A percentile compares a stretch with the other conserved stretches of the same genome.
phyloP scores from a whole-genome alignment of 2,113 vertebrate species.

The Abramis brama region DNA sequence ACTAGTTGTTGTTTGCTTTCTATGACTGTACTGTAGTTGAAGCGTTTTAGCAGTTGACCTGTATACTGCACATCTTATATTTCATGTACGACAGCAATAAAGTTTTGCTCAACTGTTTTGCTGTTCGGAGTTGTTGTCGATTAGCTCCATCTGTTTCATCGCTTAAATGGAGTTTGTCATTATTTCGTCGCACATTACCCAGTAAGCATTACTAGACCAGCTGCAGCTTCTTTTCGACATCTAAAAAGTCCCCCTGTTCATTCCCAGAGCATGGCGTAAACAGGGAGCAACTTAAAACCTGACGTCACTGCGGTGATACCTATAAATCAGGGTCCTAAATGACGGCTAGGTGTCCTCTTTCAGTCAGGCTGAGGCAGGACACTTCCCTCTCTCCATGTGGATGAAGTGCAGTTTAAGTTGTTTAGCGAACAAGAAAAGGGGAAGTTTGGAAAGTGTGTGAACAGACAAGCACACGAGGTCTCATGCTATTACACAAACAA shows the following conservation, averaged over 20 bases:
- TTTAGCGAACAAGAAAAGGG: not conserved
- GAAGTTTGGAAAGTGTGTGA: constrained; percentile 42
- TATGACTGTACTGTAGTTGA: not conserved
- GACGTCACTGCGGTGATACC: constrained; percentile 43
- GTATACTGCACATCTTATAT: not conserved
- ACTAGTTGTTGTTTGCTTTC: constrained; percentile 22
- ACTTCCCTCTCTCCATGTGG: not conserved
- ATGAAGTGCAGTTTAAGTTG: constrained; percentile 18
- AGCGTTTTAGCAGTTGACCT: not conserved
- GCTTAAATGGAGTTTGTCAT: not conserved
- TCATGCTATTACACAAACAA: not conserved
- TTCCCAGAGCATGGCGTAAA: constrained; percentile 46
- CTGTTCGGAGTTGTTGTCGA: not conserved
- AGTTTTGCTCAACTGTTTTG: not conserved
- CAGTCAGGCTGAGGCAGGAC: not conserved
- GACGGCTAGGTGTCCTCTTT: constrained; percentile 26
- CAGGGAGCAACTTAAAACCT: constrained; percentile 36
- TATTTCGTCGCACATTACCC: not conserved
- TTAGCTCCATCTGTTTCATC: not conserved
- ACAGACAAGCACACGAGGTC: constrained; percentile 30
- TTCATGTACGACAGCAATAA: not conserved
- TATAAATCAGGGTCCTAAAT: constrained; percentile 45
- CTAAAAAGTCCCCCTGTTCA: not conserved
- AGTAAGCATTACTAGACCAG: constrained; percentile 7
- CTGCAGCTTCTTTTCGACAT: not conserved